phyloP scores from a whole-genome alignment of 2,888 invertebrate species.

The Tenthredo mesomela region DNA sequence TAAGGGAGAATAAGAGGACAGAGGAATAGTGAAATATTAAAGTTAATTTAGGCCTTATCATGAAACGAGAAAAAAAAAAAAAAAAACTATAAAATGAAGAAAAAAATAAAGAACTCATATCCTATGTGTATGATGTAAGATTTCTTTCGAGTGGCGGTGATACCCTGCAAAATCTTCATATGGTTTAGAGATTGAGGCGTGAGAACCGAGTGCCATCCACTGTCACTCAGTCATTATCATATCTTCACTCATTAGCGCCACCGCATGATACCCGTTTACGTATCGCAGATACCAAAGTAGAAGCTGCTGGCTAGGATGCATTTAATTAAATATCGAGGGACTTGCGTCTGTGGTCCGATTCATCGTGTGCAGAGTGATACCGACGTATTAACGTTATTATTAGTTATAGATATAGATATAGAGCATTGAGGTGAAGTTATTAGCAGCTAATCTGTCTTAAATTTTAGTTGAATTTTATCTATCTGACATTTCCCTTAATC shows the following conservation, averaged over 20 bases:
- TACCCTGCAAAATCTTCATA: conserved; percentile 8
- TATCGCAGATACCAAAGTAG: conserved; percentile 19
- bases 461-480: not conserved
- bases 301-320: not conserved
- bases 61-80: not conserved
- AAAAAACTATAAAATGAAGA: not conserved
- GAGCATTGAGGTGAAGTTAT: not conserved
- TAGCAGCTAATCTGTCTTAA: not conserved
- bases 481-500: not conserved
- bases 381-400: not conserved
- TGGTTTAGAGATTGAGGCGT: conserved; percentile 19
- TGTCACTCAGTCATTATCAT: conserved; percentile 50
- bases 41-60: conserved; percentile 10
- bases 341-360: not conserved
- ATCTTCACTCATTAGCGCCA: conserved; percentile 49
- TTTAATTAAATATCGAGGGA: not conserved
- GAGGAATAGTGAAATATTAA: not conserved
- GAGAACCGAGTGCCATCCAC: conserved; percentile 47
- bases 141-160: not conserved
- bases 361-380: not conserved
- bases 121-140: not conserved
- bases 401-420: not conserved
- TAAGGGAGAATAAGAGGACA: not conserved
- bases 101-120: not conserved
- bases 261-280: conserved; percentile 20